Conservation (phyloP, 2,113 vertebrate species). For the Boleophthalmus pectinirostris region DNA sequence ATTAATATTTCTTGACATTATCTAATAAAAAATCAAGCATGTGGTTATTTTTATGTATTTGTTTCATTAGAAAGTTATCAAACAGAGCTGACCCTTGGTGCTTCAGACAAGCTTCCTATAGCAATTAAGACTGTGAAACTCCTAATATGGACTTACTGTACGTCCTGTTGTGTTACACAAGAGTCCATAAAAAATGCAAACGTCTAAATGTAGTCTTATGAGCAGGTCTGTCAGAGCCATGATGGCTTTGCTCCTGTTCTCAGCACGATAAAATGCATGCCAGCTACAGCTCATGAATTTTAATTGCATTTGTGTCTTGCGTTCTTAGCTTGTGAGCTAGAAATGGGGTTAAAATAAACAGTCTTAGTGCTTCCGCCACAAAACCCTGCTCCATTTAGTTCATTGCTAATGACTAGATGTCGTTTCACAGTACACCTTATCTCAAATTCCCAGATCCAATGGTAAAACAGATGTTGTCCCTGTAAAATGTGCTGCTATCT, state of each 20-base stretch:
- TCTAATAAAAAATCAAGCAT: too few relatives aligned
- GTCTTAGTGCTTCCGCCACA: constrained; percentile 1
- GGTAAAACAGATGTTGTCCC: not conserved
- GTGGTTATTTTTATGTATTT: too few relatives aligned
- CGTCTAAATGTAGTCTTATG: constrained; percentile 43
- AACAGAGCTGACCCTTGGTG: not conserved
- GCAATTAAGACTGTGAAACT: not conserved
- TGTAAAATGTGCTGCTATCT: not conserved
- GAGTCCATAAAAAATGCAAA: constrained; percentile 60
- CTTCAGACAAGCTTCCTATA: not conserved
- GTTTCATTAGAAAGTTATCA: not conserved
- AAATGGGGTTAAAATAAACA: constrained; percentile 22
- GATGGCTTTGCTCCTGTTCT: constrained; percentile 25
- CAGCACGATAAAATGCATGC: constrained; percentile 29
- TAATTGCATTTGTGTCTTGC: constrained; percentile 27
- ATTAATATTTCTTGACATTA: too few relatives aligned
- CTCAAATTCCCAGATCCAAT: not conserved
- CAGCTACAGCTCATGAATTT: constrained; percentile 33
- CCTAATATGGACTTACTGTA: constrained; percentile 39
- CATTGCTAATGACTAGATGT: constrained; percentile 1
- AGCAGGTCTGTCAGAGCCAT: constrained; percentile 37
- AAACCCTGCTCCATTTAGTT: constrained; percentile 18
- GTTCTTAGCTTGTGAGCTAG: constrained; percentile 25
- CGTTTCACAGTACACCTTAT: constrained; percentile 7
- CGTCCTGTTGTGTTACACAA: constrained; percentile 22